phyloP scores from a whole-genome alignment of 2,888 invertebrate species.

The Abrostola triplasia region DNA sequence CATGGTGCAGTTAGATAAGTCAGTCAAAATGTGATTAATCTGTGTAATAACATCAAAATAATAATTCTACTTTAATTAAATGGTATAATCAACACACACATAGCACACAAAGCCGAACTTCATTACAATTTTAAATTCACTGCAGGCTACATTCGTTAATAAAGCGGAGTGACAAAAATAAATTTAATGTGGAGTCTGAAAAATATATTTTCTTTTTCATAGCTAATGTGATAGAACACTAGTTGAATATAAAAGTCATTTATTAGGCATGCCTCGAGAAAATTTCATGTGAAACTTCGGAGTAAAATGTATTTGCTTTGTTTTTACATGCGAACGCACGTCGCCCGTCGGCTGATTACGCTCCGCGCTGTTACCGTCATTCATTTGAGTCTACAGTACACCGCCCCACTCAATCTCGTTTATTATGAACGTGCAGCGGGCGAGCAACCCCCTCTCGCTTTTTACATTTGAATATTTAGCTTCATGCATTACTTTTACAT shows the following conservation, averaged over 20 bases:
- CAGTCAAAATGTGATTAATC: neutral
- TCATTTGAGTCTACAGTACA: constrained; percentile 81
- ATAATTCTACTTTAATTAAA: neutral
- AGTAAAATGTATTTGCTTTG: constrained; percentile 76
- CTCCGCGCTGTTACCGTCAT: constrained; percentile 79
- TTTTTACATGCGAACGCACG: constrained; percentile 78
- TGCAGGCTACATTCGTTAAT: constrained; percentile 40
- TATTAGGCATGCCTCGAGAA: constrained; percentile 55
- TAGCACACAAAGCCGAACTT: constrained; percentile 22
- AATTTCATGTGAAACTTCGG: constrained; percentile 64
- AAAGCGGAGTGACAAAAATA: constrained; percentile 38
- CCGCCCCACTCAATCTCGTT: constrained; percentile 85
- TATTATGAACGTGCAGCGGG: constrained; percentile 83
- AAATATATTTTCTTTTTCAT: constrained; percentile 47
- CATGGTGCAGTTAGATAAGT: neutral
- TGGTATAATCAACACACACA: constrained; percentile 13
- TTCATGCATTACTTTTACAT: constrained; percentile 75
- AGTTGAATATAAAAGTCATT: constrained; percentile 59
- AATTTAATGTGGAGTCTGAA: constrained; percentile 34
- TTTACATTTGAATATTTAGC: constrained; percentile 81
- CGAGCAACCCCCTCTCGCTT: constrained; percentile 72
- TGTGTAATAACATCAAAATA: neutral
- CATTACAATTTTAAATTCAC: constrained; percentile 35
- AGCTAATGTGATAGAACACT: constrained; percentile 51
- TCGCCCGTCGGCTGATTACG: constrained; percentile 83